Evolutionary conservation across 2,888 invertebrate genomes (phyloP).

Genomic region (Cataglyphis livida): DNA sequence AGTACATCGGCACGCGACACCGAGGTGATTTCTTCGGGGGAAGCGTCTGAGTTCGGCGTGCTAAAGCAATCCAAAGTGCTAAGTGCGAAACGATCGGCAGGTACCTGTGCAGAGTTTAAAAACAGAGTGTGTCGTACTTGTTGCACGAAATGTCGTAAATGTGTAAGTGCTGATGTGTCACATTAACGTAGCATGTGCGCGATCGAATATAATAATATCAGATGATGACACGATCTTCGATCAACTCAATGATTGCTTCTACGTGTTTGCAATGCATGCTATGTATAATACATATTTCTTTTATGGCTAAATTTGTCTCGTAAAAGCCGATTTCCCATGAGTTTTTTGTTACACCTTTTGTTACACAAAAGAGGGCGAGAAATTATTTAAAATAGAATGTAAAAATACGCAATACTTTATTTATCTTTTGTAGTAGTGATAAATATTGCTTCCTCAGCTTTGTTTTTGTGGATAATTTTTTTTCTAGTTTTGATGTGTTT

Average conservation of each 20-base stretch:
- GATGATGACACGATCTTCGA: background rate
- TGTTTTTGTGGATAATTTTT: too few species aligned
- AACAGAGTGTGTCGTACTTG: constrained; percentile 75
- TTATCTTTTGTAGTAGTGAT: background rate
- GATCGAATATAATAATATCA: constrained; percentile 35
- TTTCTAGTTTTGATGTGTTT: too few species aligned
- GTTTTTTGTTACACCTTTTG: background rate
- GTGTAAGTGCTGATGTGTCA: constrained; percentile 76
- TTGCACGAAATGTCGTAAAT: constrained; percentile 81
- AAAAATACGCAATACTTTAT: background rate
- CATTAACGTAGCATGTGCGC: constrained; percentile 48
- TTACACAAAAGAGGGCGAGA: background rate
- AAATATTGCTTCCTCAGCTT: background rate
- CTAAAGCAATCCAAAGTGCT: constrained; percentile 64
- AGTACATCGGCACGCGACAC: constrained; percentile 39
- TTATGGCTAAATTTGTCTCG: background rate
- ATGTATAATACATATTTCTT: background rate
- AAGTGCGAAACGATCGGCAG: constrained; percentile 74
- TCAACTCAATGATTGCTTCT: background rate
- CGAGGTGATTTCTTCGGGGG: constrained; percentile 62
- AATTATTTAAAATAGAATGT: background rate
- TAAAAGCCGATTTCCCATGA: background rate
- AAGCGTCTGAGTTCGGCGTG: constrained; percentile 31
- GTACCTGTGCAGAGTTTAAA: constrained; percentile 75
- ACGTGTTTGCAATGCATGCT: constrained; percentile 26